Percentiles rank a stretch among this genome's conserved stretches.
These are phyloP conservation scores for Bos indicus DNA, from an alignment of 2,113 vertebrate genomes.

Conservation along the genomic window DNA sequence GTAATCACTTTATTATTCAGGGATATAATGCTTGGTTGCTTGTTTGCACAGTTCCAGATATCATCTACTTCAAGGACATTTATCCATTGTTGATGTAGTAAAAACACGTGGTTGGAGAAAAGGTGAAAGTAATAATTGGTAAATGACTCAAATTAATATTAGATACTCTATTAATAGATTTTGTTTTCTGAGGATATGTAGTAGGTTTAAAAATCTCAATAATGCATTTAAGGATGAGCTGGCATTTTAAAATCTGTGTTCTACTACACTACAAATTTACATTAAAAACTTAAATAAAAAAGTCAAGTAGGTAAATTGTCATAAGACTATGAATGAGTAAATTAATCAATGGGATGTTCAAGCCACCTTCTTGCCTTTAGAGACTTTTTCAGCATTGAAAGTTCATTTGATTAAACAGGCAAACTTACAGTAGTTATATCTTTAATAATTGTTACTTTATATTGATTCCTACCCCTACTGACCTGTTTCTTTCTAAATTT, in stretches of 20 bases:
- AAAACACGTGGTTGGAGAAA: not conserved
- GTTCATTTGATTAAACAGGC: not conserved
- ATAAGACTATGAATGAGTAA: not conserved
- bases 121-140: not conserved
- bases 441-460: not conserved
- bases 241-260: not conserved
- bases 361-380: not conserved
- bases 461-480: not conserved
- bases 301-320: not conserved
- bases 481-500: not conserved
- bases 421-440: not conserved
- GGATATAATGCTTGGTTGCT: not conserved
- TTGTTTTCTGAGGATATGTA: not conserved
- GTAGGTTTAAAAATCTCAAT: not conserved
- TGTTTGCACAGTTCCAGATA: not conserved
- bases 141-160: not conserved
- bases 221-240: not conserved
- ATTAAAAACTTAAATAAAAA: not conserved
- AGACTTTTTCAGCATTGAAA: not conserved
- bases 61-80: not conserved
- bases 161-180: not conserved
- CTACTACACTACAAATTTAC: not conserved
- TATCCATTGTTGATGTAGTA: not conserved
- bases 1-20: not conserved
- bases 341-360: not conserved